phyloP scores from a whole-genome alignment of 2,888 invertebrate genomes.

The Drosophila barbarae region DNA sequence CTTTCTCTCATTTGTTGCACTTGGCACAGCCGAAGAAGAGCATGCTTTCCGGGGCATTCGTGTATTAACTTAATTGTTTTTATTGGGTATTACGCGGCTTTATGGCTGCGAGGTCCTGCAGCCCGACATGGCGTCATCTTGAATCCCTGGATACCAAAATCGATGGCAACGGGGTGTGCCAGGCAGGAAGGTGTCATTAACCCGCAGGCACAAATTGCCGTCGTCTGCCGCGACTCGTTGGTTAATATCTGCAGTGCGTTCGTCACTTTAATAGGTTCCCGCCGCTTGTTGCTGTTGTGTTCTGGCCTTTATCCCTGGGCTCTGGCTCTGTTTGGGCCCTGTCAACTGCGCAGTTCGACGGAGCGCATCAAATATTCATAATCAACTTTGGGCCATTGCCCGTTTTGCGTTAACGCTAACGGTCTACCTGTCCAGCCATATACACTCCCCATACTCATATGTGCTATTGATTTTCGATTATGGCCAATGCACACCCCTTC shows the following conservation, averaged over 20 bases:
- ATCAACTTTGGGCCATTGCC: conserved; percentile 46
- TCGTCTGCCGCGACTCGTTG: conserved; percentile 10
- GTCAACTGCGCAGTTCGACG: conserved; percentile 54
- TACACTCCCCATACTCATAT: conserved; percentile 58
- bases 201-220: conserved; percentile 15
- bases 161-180: conserved; percentile 34
- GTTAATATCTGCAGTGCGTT: conserved; percentile 25
- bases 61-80: conserved; percentile 31
- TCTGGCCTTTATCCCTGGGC: conserved; percentile 9
- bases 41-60: conserved; percentile 20
- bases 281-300: conserved; percentile 1
- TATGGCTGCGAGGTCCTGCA: conserved; percentile 46
- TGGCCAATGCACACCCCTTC: conserved; percentile 39
- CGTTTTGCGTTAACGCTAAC: conserved; percentile 33
- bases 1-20: conserved; percentile 44
- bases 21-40: conserved; percentile 16
- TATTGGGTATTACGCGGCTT: conserved; percentile 50
- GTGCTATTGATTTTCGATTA: conserved; percentile 69
- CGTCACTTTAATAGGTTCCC: conserved; percentile 9
- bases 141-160: conserved; percentile 24
- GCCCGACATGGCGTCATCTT: conserved; percentile 55
- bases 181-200: conserved; percentile 34
- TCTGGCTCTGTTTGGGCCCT: not conserved
- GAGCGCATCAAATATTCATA: conserved; percentile 60
- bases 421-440: conserved; percentile 42